Evolutionary conservation across 2,797 vertebrate species (phyloP).

Genomic region (Mus caroli): DNA sequence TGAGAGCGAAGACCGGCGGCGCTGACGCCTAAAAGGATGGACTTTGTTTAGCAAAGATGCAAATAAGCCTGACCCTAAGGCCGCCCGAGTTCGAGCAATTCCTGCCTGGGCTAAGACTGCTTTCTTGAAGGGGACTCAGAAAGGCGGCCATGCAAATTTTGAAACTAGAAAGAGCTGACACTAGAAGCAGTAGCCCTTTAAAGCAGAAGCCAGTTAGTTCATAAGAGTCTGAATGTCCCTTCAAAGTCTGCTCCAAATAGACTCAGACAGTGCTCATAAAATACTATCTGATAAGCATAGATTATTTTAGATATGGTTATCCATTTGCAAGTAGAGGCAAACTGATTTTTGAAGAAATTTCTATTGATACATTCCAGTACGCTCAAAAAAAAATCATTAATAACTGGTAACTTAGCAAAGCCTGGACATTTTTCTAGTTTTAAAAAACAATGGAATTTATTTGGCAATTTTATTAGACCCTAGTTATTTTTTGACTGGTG

Average conservation of each 20-base stretch:
- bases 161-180: conserved; percentile 67
- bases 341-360: conserved; percentile 33
- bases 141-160: conserved; percentile 75
- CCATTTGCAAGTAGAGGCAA: conserved; percentile 17
- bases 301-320: not conserved
- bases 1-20: not conserved
- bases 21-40: not conserved
- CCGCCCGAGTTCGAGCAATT: conserved; percentile 15
- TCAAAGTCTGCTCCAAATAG: conserved; percentile 55
- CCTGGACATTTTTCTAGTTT: conserved; percentile 33
- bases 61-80: not conserved
- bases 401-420: conserved; percentile 11
- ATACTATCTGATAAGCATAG: not conserved
- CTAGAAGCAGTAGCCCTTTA: conserved; percentile 61
- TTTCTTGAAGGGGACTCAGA: conserved; percentile 56
- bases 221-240: conserved; percentile 23
- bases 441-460: not conserved
- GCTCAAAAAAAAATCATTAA: not conserved
- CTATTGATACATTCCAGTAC: conserved; percentile 40
- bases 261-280: conserved; percentile 26
- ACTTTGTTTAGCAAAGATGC: conserved; percentile 15
- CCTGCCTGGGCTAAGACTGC: not conserved
- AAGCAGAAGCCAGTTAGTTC: conserved; percentile 40
- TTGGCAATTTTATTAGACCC: conserved; percentile 32
- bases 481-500: conserved; percentile 23